Conservation (phyloP, 2,113 vertebrate species). For the Myiopsitta monachus region DNA sequence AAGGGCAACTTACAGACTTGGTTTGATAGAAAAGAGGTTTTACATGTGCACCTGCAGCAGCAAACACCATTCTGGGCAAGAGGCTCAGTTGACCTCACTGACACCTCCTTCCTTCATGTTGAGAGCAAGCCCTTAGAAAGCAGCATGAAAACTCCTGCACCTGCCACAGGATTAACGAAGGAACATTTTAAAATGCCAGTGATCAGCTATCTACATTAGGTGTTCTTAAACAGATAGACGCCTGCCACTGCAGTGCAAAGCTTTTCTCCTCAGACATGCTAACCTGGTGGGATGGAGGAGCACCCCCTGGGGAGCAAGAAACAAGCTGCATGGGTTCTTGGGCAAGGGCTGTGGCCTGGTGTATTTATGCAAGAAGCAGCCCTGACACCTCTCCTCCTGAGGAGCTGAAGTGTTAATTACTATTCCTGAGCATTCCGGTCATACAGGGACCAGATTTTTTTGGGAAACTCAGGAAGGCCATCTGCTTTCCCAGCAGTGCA, state of each 20-base stretch:
- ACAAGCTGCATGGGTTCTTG: not conserved
- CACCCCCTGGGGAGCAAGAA: not conserved
- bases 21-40: not conserved
- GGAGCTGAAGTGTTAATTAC: constrained; percentile 16
- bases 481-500: constrained; percentile 41
- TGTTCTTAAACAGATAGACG: not conserved
- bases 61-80: not conserved
- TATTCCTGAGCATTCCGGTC: not conserved
- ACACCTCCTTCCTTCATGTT: not conserved
- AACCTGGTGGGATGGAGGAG: not conserved
- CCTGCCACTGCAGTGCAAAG: not conserved
- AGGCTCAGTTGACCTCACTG: not conserved
- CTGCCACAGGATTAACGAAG: not conserved
- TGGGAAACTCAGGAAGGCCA: constrained; percentile 17
- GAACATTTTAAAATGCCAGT: not conserved
- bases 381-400: not conserved
- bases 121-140: not conserved
- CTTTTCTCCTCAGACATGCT: not conserved
- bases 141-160: not conserved
- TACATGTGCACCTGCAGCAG: not conserved
- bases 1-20: not conserved
- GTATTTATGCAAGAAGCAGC: not conserved
- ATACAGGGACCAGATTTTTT: not conserved
- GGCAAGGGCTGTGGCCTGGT: not conserved
- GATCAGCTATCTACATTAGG: not conserved